phyloP scores from a whole-genome alignment of 2,888 invertebrate genomes.

The Phrixothrix hirtus region DNA sequence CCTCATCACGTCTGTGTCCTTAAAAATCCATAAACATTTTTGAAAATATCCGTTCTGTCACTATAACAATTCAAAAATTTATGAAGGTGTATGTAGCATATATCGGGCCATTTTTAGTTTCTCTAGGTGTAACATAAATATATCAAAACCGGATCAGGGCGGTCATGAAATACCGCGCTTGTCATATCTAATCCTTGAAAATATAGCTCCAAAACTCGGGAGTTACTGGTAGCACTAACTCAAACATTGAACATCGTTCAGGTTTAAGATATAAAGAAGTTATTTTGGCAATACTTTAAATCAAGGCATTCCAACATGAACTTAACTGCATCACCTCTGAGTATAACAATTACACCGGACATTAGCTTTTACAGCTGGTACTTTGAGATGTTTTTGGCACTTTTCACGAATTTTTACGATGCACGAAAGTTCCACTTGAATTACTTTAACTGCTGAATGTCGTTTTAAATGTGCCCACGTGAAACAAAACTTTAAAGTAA shows the following conservation, averaged over 20 bases:
- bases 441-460: constrained; percentile 25
- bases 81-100: not conserved
- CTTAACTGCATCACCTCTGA: constrained; percentile 20
- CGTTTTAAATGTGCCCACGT: constrained; percentile 27
- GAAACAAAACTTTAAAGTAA: constrained; percentile 23
- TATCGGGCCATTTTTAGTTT: not conserved
- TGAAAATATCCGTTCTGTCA: constrained; percentile 2
- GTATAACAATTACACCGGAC: constrained; percentile 33
- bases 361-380: constrained; percentile 30
- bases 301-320: constrained; percentile 16
- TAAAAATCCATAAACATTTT: constrained; percentile 14
- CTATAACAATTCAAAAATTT: constrained; percentile 9
- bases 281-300: constrained; percentile 16
- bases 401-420: constrained; percentile 31
- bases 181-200: constrained; percentile 30
- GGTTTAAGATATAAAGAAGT: too few species aligned
- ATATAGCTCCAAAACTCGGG: constrained; percentile 22
- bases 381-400: constrained; percentile 25
- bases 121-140: constrained; percentile 21
- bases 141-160: constrained; percentile 28
- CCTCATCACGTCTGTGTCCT: constrained; percentile 36
- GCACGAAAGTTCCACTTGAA: constrained; percentile 22
- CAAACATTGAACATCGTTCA: too few species aligned
- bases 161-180: constrained; percentile 28
- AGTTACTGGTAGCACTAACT: constrained; percentile 21